Evolutionary conservation across 2,797 vertebrate genomes (phyloP).

Genomic region (Xenopus petersii): DNA sequence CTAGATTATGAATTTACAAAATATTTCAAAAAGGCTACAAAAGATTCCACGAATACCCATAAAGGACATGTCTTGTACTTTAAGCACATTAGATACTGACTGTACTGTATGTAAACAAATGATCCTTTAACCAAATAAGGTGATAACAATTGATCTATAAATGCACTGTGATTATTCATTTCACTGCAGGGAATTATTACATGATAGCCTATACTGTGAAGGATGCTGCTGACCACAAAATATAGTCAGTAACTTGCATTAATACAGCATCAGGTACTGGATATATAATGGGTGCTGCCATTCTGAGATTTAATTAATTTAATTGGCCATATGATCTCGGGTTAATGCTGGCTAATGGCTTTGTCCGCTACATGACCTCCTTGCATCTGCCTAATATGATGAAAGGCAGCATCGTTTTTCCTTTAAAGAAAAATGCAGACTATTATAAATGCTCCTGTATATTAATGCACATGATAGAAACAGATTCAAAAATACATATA

Average conservation of each 20-base stretch:
- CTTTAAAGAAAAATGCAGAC: too few relatives aligned
- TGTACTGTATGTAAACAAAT: too few relatives aligned
- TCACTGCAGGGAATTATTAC: background rate
- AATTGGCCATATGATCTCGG: conserved; percentile 36
- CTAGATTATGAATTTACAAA: too few relatives aligned
- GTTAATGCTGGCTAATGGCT: conserved; percentile 24
- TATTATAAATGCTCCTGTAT: too few relatives aligned
- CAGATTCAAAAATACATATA: too few relatives aligned
- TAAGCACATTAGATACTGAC: too few relatives aligned
- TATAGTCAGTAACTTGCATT: background rate
- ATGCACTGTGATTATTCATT: background rate
- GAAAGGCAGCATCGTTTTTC: too few relatives aligned
- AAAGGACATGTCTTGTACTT: too few relatives aligned
- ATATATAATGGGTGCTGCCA: conserved; percentile 26
- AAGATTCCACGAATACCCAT: too few relatives aligned
- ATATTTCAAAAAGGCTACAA: too few relatives aligned
- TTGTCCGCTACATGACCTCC: conserved; percentile 36
- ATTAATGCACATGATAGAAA: too few relatives aligned
- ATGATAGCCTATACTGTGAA: background rate
- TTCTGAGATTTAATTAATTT: conserved; percentile 33
- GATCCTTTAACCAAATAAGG: background rate
- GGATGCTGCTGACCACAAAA: background rate
- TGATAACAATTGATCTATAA: background rate
- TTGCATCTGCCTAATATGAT: conserved; percentile 7
- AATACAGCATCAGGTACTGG: conserved; percentile 23